phyloP scores from a whole-genome alignment of 2,888 invertebrate species.

The Zaprionus bogoriensis region DNA sequence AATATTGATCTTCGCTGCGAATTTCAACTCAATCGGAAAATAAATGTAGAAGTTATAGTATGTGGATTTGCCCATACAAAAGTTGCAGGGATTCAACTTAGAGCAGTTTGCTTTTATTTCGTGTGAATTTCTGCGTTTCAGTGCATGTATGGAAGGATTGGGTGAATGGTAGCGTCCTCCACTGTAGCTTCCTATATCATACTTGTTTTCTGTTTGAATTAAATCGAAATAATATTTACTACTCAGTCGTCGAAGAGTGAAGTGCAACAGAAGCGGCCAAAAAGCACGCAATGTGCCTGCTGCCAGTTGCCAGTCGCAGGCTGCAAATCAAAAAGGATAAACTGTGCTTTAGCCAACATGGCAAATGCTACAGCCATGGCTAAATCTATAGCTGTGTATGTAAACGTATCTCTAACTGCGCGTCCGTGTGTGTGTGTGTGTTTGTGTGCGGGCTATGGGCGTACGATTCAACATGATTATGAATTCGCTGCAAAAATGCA shows the following conservation, averaged over 20 bases:
- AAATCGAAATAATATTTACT: constrained; percentile 74
- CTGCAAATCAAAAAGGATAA: constrained; percentile 76
- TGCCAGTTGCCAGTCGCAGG: constrained; percentile 37
- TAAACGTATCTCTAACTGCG: constrained; percentile 6
- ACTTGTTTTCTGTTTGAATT: constrained; percentile 60
- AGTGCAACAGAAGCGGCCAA: constrained; percentile 39
- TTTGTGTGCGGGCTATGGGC: constrained; percentile 1
- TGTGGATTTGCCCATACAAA: no score
- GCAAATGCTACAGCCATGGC: constrained; percentile 21
- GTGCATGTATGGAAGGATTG: constrained; percentile 26
- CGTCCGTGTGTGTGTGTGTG: constrained; percentile 9
- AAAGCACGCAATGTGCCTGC: constrained; percentile 51
- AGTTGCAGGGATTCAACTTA: no score
- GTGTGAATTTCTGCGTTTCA: no score
- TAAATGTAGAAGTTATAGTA: no score
- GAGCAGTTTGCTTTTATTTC: no score
- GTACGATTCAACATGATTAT: constrained; percentile 70
- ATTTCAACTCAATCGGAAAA: no score
- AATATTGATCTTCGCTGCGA: no score
- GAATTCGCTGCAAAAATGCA: constrained; percentile 76
- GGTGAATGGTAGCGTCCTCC: no score
- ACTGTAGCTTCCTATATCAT: no score
- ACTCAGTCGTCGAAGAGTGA: constrained; percentile 47
- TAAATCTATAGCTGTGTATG: constrained; percentile 7
- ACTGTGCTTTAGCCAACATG: constrained; percentile 69